These are phyloP conservation scores for Diarsia dahlii DNA, from an alignment of 2,888 invertebrate species.

Conservation along the genomic window DNA sequence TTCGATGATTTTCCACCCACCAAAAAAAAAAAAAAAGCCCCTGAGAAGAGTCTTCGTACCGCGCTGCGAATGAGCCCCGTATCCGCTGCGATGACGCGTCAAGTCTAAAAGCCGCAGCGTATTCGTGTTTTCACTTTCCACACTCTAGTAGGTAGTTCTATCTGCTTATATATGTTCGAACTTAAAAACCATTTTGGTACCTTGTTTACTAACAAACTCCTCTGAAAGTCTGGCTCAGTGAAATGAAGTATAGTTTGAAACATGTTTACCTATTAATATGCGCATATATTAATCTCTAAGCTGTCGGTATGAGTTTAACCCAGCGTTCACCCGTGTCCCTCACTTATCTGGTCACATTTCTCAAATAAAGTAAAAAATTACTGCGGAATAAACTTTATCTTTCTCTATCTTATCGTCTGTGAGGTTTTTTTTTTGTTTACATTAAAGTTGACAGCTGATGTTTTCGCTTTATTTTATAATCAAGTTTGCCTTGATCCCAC, in stretches of 20 bases:
- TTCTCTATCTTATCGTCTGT: conserved; percentile 69
- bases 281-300: conserved; percentile 41
- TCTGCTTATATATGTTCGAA: background rate
- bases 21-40: no score
- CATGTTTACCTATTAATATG: conserved; percentile 42
- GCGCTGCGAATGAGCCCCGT: background rate
- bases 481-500: conserved; percentile 39
- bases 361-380: conserved; percentile 64
- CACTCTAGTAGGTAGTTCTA: background rate
- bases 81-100: background rate
- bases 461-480: conserved; percentile 40
- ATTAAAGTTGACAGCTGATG: conserved; percentile 50
- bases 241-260: conserved; percentile 30
- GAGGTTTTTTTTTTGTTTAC: conserved; percentile 60
- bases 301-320: conserved; percentile 52
- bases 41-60: background rate
- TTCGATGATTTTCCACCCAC: no score
- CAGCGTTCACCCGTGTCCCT: conserved; percentile 60
- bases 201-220: background rate
- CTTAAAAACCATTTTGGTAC: background rate
- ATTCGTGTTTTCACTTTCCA: background rate
- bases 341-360: conserved; percentile 65
- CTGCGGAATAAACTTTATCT: conserved; percentile 72
- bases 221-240: background rate
- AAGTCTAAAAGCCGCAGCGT: background rate